A percentile compares a stretch with the other conserved stretches of the same genome.
Conservation (phyloP, 2,888 invertebrate species). For the Actias luna region DNA sequence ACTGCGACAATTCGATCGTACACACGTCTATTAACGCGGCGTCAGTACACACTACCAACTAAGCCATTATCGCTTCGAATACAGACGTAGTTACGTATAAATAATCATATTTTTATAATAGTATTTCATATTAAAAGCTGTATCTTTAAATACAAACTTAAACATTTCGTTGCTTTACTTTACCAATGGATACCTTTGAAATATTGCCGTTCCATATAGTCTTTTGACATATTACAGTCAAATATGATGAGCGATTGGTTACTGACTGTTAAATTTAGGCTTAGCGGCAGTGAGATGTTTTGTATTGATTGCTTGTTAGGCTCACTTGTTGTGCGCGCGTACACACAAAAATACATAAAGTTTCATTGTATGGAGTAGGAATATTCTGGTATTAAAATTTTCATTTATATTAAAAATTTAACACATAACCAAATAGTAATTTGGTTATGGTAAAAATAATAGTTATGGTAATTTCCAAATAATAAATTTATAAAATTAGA, state of each 20-base stretch:
- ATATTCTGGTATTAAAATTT: not conserved
- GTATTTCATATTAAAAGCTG: too few species aligned
- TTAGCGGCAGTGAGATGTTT: constrained; percentile 63
- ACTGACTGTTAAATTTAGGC: constrained; percentile 66
- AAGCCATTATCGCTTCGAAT: too few species aligned
- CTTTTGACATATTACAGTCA: constrained; percentile 39
- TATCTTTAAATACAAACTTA: not conserved
- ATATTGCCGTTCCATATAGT: constrained; percentile 31
- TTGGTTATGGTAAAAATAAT: too few species aligned
- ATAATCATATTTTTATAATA: too few species aligned
- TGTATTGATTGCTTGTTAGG: constrained; percentile 73
- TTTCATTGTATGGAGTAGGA: constrained; percentile 36
- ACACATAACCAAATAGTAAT: too few species aligned
- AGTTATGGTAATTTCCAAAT: too few species aligned
- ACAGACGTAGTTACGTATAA: too few species aligned
- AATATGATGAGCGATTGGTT: constrained; percentile 66
- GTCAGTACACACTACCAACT: too few species aligned
- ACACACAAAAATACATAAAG: constrained; percentile 55
- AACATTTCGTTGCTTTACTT: constrained; percentile 8
- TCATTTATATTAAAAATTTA: too few species aligned
- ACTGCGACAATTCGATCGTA: too few species aligned
- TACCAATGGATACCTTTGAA: constrained; percentile 15
- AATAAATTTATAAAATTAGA: too few species aligned
- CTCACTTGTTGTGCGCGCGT: constrained; percentile 75
- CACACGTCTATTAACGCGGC: too few species aligned